These are phyloP conservation scores for Drosophila ustulata DNA, from an alignment of 2,888 invertebrate species.

Conservation along the genomic window DNA sequence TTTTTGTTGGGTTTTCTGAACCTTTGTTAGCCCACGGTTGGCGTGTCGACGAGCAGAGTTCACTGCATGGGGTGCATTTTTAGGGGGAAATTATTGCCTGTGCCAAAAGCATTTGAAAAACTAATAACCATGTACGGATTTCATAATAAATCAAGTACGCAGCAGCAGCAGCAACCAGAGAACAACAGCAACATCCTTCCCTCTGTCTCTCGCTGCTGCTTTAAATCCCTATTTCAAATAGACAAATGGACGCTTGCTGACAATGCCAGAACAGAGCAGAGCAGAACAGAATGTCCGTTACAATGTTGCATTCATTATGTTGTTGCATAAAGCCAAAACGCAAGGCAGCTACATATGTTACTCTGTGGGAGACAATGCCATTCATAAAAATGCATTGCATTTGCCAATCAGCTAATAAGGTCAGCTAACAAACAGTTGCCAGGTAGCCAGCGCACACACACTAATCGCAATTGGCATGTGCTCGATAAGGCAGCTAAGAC, in stretches of 20 bases:
- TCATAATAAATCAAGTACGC: slow-evolving; percentile 77
- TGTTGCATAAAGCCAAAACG: slow-evolving; percentile 42
- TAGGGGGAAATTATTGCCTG: slow-evolving; percentile 68
- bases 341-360: slow-evolving; percentile 64
- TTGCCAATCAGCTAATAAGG: slow-evolving; percentile 62
- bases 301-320: slow-evolving; percentile 48
- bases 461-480: slow-evolving; percentile 47
- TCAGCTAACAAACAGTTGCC: slow-evolving; percentile 24
- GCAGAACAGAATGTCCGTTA: slow-evolving; percentile 23
- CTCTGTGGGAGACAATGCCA: slow-evolving; percentile 40
- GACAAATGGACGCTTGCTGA: slow-evolving; percentile 52
- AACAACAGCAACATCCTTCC: slow-evolving; percentile 27
- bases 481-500: slow-evolving; percentile 24
- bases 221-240: slow-evolving; percentile 62
- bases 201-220: not conserved
- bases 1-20: slow-evolving; percentile 22
- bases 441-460: slow-evolving; percentile 20
- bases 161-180: slow-evolving; percentile 17
- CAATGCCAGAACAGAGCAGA: slow-evolving; percentile 13
- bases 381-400: slow-evolving; percentile 34
- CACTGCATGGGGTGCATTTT: slow-evolving; percentile 50
- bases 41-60: slow-evolving; percentile 39
- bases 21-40: slow-evolving; percentile 40
- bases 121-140: slow-evolving; percentile 80
- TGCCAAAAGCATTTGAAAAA: slow-evolving; percentile 62